Evolutionary conservation across 2,113 vertebrate species (phyloP), one percentile per base, ranked within the genome.

Genomic region (Machaerirhynchus nigripectus): DNA sequence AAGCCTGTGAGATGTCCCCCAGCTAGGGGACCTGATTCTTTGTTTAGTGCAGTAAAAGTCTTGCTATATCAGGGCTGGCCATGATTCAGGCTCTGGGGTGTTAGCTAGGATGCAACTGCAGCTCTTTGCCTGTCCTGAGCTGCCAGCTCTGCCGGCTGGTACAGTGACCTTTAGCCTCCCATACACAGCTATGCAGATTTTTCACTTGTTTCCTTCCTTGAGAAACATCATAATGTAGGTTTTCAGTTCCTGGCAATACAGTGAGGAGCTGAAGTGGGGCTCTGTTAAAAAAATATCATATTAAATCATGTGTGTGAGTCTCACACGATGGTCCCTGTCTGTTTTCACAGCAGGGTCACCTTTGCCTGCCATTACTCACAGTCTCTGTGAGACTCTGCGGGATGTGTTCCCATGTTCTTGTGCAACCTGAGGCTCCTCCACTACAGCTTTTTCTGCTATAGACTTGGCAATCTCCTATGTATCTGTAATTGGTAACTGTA

Each of bases 1-100:
- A 57, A 57, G 22, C 5, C 56, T 60, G 42, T 70, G 70, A 68
- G 10, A 10, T 53, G 19, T 37, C 50, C 46, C 16, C 16, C 61
- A 89, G 0, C 6, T 30, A 65, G 21, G 40, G 22, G 8, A 9
- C 3, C 4, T 73, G 22, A 0, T 2, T 30, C 50, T 81, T 56
- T 42, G 2, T 64, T 91, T 39, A 53, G 18, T 35, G 42, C 15
- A 61, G 46, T 49, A 35, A 17, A 64, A 70, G 7, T 40, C 15
- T 35, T 80, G 39, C 59, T 40, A 60, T 64, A 46, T 47, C 64
- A 47, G 59, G 55, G 26, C 33, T 84, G 53, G 18, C 8, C 33
- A 11, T 0, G 1, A 6, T 37, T 64, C n/a, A 80, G 1, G 30
- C 52, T 68, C n/a, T 55, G 28, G 6, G 67, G 19, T 61, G 16